Base-by-base conservation (phyloP, 2,888 invertebrate genomes). In the Cantharis nigra region DNA sequence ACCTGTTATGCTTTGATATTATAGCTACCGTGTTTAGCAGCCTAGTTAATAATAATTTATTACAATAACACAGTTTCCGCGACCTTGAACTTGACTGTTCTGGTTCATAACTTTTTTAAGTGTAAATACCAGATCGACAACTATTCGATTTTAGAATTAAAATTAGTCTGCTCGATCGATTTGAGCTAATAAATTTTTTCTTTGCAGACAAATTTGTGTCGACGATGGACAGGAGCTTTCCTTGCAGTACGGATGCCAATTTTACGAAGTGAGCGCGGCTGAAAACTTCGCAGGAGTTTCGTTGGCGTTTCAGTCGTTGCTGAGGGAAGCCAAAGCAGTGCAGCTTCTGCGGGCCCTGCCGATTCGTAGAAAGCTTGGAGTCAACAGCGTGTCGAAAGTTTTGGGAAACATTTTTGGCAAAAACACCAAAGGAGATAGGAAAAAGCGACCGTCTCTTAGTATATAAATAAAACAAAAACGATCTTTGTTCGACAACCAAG, bases 191-290 rank as follows among this genome's bases (percentile, higher is more conserved):
- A 49, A 49, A 49, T 49, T n/a, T 49, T 20, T 69, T 81, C 86
- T 84, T 88, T 89, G 71, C 88, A 94, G 94, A 87, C 92, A 92
- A 89, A 93, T 95, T 72, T 93, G 93, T 85, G 94, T 95, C 63
- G 94, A 95, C 86, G 95, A 94, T 84, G 95, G 95, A 63, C 95
- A 95, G 84, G 95, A 95, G 87, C 86, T 95, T 80, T 95, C 95
- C 13, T 88, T 95, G 83, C 92, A 93, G 80, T 95, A 92, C 86
- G 94, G 94, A 64, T 95, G 95, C 84, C 95, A 95, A 88, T 96
- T 95, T 89, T 95, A 95, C 89, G 96, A 96, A 89, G 94, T 95
- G 76, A 95, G 95, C 75, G 95, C 95, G 11, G 95, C 96, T 33
- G 95, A 95, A 87, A 94, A 94, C 83, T 93, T 93, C 83, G 94